Conservation (phyloP, 2,113 vertebrate genomes). For the Myotis lucifugus region DNA sequence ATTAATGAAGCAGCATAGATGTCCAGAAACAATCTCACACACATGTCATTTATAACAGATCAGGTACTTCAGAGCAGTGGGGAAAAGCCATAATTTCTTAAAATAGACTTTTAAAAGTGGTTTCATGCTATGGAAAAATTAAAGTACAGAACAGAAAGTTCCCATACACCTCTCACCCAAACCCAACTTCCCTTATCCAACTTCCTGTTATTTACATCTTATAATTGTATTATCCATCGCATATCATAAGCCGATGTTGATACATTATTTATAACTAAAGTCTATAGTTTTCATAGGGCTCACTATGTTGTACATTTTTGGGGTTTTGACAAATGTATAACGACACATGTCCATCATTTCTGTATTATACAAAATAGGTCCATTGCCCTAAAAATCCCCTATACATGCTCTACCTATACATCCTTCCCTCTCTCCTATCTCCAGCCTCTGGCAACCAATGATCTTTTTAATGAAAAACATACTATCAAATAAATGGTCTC, state of each 20-base stretch:
- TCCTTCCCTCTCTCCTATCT: not conserved
- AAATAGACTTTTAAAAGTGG: not conserved
- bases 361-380: not conserved
- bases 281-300: not conserved
- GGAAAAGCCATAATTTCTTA: not conserved
- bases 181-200: not conserved
- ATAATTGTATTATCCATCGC: not conserved
- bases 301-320: not conserved
- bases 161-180: not conserved
- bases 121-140: not conserved
- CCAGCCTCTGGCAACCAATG: not conserved
- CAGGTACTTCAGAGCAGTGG: not conserved
- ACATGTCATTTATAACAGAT: not conserved
- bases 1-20: not conserved
- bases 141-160: not conserved
- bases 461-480: not conserved
- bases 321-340: not conserved
- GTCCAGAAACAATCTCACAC: not conserved
- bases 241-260: not conserved
- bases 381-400: not conserved
- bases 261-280: not conserved
- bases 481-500: not conserved
- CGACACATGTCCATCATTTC: not conserved
- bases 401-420: not conserved
- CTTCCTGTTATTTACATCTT: not conserved